Conservation (phyloP, 2,888 invertebrate genomes). For the Athalia rosae region DNA sequence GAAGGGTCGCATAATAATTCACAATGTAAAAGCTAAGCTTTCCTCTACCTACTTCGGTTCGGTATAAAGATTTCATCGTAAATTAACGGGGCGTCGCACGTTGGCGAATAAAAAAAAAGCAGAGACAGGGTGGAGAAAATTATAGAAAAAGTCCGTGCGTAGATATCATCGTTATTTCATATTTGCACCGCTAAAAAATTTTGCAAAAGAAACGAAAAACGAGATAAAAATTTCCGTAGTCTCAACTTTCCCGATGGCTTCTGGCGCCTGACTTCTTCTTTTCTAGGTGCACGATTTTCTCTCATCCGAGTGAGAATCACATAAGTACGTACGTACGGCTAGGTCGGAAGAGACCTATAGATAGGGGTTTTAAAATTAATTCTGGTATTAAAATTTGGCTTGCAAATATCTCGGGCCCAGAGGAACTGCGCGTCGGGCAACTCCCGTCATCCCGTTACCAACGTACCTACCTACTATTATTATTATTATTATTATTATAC, state of each 20-base stretch:
- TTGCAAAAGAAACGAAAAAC: not conserved
- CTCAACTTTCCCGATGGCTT: too few relatives aligned
- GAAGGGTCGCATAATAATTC: conserved; percentile 64
- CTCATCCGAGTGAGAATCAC: not conserved
- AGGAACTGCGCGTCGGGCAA: conserved; percentile 58
- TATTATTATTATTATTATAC: not conserved
- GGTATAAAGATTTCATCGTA: conserved; percentile 20
- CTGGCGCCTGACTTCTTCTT: too few relatives aligned
- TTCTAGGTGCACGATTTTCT: too few relatives aligned
- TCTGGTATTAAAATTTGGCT: conserved; percentile 74
- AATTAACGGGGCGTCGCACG: not conserved
- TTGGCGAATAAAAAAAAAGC: not conserved
- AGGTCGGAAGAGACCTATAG: not conserved
- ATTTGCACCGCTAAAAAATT: not conserved
- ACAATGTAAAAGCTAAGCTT: conserved; percentile 66
- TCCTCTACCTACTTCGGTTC: conserved; percentile 46
- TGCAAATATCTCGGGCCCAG: conserved; percentile 72
- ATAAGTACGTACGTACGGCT: not conserved
- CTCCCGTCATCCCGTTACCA: conserved; percentile 41
- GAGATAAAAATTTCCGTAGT: too few relatives aligned
- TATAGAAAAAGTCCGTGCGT: conserved; percentile 16
- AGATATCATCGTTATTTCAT: conserved; percentile 4
- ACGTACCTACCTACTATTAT: not conserved
- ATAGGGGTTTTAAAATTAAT: conserved; percentile 71
- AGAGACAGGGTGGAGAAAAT: not conserved